Conservation (phyloP, 1,140 invertebrate genomes). For the Drosophila bocki region DNA sequence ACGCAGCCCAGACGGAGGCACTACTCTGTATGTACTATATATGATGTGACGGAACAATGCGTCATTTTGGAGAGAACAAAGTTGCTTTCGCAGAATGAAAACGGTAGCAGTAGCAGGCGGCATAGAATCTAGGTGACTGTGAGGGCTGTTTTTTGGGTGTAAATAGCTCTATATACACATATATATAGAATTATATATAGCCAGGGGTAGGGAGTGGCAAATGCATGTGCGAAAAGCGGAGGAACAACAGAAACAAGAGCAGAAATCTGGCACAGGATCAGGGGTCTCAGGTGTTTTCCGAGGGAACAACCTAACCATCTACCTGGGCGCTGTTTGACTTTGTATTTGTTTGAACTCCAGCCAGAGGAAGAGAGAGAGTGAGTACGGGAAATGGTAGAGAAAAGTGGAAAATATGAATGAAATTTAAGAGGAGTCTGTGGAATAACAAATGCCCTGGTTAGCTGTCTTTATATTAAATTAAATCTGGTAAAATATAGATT, state of each 20-base stretch:
- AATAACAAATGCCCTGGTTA: not conserved
- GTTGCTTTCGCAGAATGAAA: constrained; percentile 46
- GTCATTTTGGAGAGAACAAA: constrained; percentile 71
- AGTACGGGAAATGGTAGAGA: constrained; percentile 22
- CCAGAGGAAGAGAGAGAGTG: not conserved
- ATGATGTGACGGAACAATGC: constrained; percentile 61
- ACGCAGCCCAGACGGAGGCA: constrained; percentile 50
- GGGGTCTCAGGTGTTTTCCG: constrained; percentile 18
- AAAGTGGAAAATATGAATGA: constrained; percentile 31
- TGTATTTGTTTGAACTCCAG: constrained; percentile 34
- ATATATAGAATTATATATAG: not conserved
- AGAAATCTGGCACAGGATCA: constrained; percentile 31
- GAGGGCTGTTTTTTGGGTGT: constrained; percentile 49
- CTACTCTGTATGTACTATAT: not conserved
- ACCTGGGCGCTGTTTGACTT: constrained; percentile 53
- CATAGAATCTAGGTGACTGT: constrained; percentile 70
- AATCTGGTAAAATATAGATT: too few species aligned
- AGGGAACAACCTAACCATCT: constrained; percentile 21
- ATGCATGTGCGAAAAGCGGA: constrained; percentile 61
- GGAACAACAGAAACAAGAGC: constrained; percentile 28
- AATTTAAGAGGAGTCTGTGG: not conserved
- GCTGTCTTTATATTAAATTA: rapidly evolving
- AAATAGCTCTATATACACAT: not conserved
- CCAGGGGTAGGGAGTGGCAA: constrained; percentile 15
- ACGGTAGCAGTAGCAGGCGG: constrained; percentile 28